Evolutionary conservation across 2,888 invertebrate species (phyloP).

Genomic region (Xestia xanthographa): DNA sequence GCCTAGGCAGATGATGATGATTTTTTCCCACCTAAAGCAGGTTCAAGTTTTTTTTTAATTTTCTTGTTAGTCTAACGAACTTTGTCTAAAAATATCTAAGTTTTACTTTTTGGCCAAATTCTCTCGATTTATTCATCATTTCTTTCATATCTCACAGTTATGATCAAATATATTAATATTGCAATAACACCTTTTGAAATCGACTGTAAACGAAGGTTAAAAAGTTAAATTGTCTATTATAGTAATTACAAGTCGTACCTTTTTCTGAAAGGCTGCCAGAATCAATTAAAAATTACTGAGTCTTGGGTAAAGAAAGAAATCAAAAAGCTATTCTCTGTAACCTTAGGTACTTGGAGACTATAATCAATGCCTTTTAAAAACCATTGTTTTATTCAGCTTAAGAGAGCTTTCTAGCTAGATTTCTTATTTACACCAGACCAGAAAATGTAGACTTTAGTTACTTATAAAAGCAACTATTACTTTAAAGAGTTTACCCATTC

Average conservation of each 20-base stretch:
- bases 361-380: slow-evolving; percentile 7
- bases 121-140: neutral
- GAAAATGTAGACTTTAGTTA: neutral
- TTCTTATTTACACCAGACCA: neutral
- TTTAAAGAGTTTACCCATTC: neutral
- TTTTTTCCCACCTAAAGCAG: too few species aligned
- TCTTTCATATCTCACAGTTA: neutral
- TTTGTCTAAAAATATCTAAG: neutral
- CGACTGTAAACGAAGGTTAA: neutral
- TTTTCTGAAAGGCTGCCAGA: slow-evolving; percentile 19
- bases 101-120: neutral
- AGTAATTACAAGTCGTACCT: slow-evolving; percentile 11
- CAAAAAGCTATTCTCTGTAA: slow-evolving; percentile 34
- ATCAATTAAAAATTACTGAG: slow-evolving; percentile 41
- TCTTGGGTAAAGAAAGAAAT: slow-evolving; percentile 27
- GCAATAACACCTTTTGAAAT: neutral
- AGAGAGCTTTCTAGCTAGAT: neutral
- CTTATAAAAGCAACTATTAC: neutral
- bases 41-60: neutral
- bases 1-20: too few species aligned
- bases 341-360: slow-evolving; percentile 15
- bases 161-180: neutral
- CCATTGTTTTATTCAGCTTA: slow-evolving; percentile 15
- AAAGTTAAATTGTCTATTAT: slow-evolving; percentile 11
- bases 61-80: fast-evolving